phyloP scores from a whole-genome alignment of 92 coral and sea anemone species.

The Scolanthus callimorphus region DNA sequence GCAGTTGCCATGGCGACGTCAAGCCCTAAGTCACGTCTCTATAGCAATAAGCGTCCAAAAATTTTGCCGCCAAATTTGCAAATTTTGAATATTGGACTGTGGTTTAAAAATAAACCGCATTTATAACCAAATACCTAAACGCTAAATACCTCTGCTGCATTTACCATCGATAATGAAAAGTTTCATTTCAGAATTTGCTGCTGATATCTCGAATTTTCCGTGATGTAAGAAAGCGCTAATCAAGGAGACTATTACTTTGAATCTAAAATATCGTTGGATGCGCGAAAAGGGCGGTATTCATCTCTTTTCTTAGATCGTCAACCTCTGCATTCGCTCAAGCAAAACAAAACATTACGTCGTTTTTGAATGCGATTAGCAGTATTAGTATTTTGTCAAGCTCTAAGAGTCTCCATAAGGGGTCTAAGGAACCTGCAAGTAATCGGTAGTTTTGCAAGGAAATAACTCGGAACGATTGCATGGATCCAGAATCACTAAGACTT shows the following conservation, averaged over 20 bases:
- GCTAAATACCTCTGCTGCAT: slow-evolving; percentile 2
- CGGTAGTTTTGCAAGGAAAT: background rate
- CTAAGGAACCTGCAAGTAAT: background rate
- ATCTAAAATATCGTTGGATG: too few relatives aligned
- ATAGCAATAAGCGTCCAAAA: slow-evolving; percentile 73
- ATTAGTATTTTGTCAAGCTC: background rate
- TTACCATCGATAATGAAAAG: too few relatives aligned
- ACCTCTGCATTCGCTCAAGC: too few relatives aligned
- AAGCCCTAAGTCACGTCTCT: slow-evolving; percentile 64
- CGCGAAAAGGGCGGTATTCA: too few relatives aligned
- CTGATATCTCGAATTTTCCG: too few relatives aligned
- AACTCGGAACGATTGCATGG: background rate
- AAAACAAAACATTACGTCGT: background rate
- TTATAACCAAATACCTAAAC: slow-evolving; percentile 16
- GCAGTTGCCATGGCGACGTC: slow-evolving; percentile 76
- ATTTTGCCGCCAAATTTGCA: slow-evolving; percentile 73
- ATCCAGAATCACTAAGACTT: background rate
- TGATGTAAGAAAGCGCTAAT: too few relatives aligned
- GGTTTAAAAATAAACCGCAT: slow-evolving; percentile 22
- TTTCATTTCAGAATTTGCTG: too few relatives aligned
- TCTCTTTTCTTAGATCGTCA: too few relatives aligned
- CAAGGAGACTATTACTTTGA: too few relatives aligned
- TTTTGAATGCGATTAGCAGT: background rate
- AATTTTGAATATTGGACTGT: slow-evolving; percentile 52
- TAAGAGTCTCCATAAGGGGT: background rate